Evolutionary conservation across 1,140 invertebrate genomes (phyloP), one percentile per base, ranked within the genome.

Genomic region (Daktulosphaira vitifoliae): DNA sequence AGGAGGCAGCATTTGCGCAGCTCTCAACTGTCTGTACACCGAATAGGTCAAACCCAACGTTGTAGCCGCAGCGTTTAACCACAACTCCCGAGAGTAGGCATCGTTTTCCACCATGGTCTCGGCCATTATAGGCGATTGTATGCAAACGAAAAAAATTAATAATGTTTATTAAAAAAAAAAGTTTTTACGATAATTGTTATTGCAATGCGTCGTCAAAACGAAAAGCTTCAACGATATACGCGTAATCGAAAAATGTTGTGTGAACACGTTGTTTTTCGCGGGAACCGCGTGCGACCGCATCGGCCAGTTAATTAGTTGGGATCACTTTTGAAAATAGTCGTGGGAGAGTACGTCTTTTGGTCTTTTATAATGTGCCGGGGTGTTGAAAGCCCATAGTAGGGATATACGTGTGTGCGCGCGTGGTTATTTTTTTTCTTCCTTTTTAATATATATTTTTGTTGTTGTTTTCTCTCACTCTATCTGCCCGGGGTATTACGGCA

Each of bases 1-100:
- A 0, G 91, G 90, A 0, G 90, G 90, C 65, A 91, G 73, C 44
- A 76, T 77, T 20, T 76, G 74, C 22, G 80, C 71, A 67, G 83
- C 80, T 8, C 75, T 73, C 5, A 81, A 70, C 73, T 78, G 78
- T 72, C 82, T 80, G 15, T 65, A 65, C 29, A 26, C 64, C 64
- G 48, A 53, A 48, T 65, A 65, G 29, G 56, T 62, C 56, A 62
- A 8, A 13, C 56, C 56, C 42, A 33, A 2, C 42, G 56, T 23
- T 13, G 56, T 33, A 16, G 56, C 56, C 42, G 22, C 42, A 4
- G 22, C 56, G 42, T 62, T 62, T 39, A 62, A 16, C 56, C 56
- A 62, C 56, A 62, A 39, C 18, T 62, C 56, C 6, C 56, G 56
- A 13, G 39, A 20, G 56, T 62, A 62, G 22, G 22, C 56, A 16